Evolutionary conservation across 2,113 vertebrate genomes (phyloP).

Genomic region (Marmota flaviventris): DNA sequence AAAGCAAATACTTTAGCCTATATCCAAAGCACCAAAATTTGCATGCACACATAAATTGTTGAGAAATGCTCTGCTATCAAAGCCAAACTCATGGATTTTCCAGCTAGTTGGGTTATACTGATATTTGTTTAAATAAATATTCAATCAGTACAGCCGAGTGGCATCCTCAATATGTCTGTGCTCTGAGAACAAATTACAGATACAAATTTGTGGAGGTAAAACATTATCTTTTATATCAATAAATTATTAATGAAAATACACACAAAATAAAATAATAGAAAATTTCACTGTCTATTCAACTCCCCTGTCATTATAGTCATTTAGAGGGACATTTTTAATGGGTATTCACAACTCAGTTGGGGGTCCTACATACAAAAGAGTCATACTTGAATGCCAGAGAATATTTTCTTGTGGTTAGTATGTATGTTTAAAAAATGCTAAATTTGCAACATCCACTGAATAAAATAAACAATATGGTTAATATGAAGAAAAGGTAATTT

Average conservation of each 20-base stretch:
- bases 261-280: conserved; percentile 88
- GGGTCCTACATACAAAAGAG: conserved; percentile 84
- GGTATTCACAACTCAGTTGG: conserved; percentile 84
- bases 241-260: conserved; percentile 90
- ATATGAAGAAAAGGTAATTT: conserved; percentile 83
- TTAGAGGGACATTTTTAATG: conserved; percentile 87
- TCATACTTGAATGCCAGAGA: conserved; percentile 81
- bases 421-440: conserved; percentile 82
- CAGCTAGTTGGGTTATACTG: conserved; percentile 91
- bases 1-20: conserved; percentile 92
- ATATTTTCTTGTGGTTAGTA: conserved; percentile 81
- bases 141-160: conserved; percentile 88
- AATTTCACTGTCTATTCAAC: conserved; percentile 87
- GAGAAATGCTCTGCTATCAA: conserved; percentile 90
- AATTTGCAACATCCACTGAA: conserved; percentile 83
- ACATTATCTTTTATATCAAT: conserved; percentile 89
- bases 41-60: conserved; percentile 92
- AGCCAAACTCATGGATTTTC: conserved; percentile 91
- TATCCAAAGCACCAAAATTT: conserved; percentile 91
- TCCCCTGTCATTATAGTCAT: conserved; percentile 87
- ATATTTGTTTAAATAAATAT: conserved; percentile 93
- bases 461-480: conserved; percentile 87
- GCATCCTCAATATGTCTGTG: conserved; percentile 89
- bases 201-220: conserved; percentile 88
- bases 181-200: conserved; percentile 87